phyloP scores from a whole-genome alignment of 2,888 invertebrate genomes.

The Drepanosiphum platanoidis region DNA sequence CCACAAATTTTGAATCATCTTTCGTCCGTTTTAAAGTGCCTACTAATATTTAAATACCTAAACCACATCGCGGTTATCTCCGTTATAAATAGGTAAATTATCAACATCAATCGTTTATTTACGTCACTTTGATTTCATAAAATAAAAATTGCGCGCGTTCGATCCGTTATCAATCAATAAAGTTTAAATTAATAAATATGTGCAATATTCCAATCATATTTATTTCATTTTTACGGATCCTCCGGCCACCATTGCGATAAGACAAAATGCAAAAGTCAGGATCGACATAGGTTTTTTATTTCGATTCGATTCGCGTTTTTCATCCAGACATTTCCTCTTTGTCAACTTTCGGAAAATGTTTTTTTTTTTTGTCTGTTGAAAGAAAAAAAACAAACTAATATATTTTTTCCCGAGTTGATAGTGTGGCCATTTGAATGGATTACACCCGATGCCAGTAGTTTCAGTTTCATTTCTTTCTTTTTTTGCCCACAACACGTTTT shows the following conservation, averaged over 20 bases:
- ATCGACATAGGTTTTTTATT: constrained; percentile 52
- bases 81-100: too few species aligned
- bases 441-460: constrained; percentile 26
- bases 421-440: constrained; percentile 54
- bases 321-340: constrained; percentile 45
- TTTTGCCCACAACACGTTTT: constrained; percentile 29
- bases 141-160: too few species aligned
- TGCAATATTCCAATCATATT: constrained; percentile 10
- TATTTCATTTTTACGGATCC: constrained; percentile 25
- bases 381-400: constrained; percentile 44
- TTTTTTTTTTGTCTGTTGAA: constrained; percentile 13
- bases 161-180: too few species aligned
- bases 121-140: not conserved
- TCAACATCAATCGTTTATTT: too few species aligned
- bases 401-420: constrained; percentile 36
- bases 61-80: too few species aligned
- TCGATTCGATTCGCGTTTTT: constrained; percentile 44
- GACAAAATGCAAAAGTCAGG: constrained; percentile 51
- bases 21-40: too few species aligned
- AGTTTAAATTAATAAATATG: too few species aligned
- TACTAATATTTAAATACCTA: too few species aligned
- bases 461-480: constrained; percentile 21
- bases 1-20: too few species aligned
- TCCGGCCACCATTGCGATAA: constrained; percentile 21
- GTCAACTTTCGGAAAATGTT: constrained; percentile 46